Evolutionary conservation across 2,888 invertebrate genomes (phyloP).

Genomic region (Liopterus haemorrhoidalis): DNA sequence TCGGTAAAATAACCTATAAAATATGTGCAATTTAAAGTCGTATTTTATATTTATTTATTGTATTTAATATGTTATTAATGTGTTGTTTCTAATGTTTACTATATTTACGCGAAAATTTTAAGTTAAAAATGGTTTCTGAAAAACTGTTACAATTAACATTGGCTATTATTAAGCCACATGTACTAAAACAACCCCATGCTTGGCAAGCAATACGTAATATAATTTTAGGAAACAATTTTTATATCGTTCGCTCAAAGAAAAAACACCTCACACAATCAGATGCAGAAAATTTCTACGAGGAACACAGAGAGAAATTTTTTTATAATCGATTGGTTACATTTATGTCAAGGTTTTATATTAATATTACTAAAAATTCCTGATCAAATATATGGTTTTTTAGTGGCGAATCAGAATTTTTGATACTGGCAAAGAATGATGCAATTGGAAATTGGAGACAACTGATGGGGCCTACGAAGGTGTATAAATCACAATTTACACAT

Average conservation of each 20-base stretch:
- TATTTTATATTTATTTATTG: no score
- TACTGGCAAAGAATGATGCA: conserved; percentile 70
- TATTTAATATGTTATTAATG: no score
- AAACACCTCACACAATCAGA: conserved; percentile 55
- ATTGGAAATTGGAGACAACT: conserved; percentile 74
- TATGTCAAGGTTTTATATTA: conserved; percentile 62
- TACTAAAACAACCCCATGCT: conserved; percentile 68
- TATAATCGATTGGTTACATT: conserved; percentile 74
- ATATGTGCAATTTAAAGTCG: no score
- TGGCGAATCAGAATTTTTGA: conserved; percentile 75
- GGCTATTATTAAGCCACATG: conserved; percentile 82
- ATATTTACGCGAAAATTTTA: no score
- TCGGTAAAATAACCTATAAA: no score
- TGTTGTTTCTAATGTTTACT: no score
- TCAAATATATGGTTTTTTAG: conserved; percentile 49
- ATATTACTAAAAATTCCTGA: conserved; percentile 9
- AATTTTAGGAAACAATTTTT: conserved; percentile 63
- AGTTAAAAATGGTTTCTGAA: conserved; percentile 10
- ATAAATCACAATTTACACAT: conserved; percentile 67
- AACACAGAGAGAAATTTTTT: conserved; percentile 78
- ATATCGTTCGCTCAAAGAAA: conserved; percentile 64
- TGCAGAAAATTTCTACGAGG: conserved; percentile 72
- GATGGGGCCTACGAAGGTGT: conserved; percentile 88
- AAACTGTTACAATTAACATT: conserved; percentile 65
- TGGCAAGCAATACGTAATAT: conserved; percentile 61